Conservation (phyloP, 2,888 invertebrate species). For the Smittia sp. region DNA sequence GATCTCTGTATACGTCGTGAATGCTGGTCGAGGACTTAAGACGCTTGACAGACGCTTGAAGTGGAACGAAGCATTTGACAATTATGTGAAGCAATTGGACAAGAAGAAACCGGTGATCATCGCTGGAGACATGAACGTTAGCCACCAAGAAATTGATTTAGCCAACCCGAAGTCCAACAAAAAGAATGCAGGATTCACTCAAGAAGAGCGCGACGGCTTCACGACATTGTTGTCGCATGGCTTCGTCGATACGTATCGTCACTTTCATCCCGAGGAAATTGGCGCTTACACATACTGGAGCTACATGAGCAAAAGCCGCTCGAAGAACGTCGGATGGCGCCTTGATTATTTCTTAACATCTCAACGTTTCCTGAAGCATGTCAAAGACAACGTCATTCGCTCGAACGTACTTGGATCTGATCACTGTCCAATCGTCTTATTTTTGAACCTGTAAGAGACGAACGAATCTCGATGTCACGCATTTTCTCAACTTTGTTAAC, state of each 20-base stretch:
- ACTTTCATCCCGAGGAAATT: constrained; percentile 77
- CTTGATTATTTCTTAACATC: constrained; percentile 94
- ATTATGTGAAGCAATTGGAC: constrained; percentile 76
- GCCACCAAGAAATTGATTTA: constrained; percentile 92
- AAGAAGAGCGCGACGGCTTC: constrained; percentile 90
- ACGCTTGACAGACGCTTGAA: constrained; percentile 81
- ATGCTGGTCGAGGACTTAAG: constrained; percentile 85
- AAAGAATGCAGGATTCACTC: constrained; percentile 93
- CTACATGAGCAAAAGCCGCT: constrained; percentile 72
- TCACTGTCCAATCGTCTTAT: constrained; percentile 89
- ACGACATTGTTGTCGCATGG: constrained; percentile 75
- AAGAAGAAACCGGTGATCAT: constrained; percentile 89
- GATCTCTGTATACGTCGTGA: constrained; percentile 90
- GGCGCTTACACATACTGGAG: constrained; percentile 94
- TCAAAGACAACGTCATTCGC: constrained; percentile 84
- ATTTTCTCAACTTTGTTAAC: too few species aligned
- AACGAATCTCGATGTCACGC: too few species aligned
- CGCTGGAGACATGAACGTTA: constrained; percentile 97
- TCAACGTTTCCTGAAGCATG: constrained; percentile 64
- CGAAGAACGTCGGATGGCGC: constrained; percentile 58
- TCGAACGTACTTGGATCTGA: constrained; percentile 86
- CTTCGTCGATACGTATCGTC: constrained; percentile 84
- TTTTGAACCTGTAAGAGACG: constrained; percentile 58
- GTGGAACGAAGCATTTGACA: constrained; percentile 84
- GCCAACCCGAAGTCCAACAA: constrained; percentile 91